Evolutionary conservation across 2,797 vertebrate species (phyloP).

Genomic region (Sebastes iracundus): DNA sequence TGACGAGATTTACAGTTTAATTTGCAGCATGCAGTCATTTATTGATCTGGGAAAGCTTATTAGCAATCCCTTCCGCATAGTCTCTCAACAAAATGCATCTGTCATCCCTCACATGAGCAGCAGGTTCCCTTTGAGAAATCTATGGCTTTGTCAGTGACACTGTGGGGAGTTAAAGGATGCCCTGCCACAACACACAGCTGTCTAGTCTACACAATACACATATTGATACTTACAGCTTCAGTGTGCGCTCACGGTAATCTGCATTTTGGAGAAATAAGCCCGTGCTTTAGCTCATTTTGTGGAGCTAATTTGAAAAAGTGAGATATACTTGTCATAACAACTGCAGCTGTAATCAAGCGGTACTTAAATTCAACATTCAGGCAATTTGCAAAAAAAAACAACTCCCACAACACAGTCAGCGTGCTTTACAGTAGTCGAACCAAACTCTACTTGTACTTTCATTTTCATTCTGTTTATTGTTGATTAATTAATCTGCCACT

Average conservation of each 20-base stretch:
- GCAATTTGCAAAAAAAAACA: neutral
- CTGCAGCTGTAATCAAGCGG: neutral
- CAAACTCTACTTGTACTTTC: neutral
- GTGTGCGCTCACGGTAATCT: slow-evolving; percentile 9
- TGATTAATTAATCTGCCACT: neutral
- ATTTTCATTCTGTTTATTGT: neutral
- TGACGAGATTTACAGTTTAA: slow-evolving; percentile 94
- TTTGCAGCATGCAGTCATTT: slow-evolving; percentile 94
- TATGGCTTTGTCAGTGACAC: slow-evolving; percentile 89
- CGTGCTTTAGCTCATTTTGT: slow-evolving; percentile 8
- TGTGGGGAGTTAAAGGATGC: slow-evolving; percentile 89
- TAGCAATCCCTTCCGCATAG: slow-evolving; percentile 81
- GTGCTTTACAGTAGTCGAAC: neutral
- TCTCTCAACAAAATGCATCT: slow-evolving; percentile 75
- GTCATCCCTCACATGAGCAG: slow-evolving; percentile 86
- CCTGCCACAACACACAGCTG: slow-evolving; percentile 68
- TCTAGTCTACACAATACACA: slow-evolving; percentile 47
- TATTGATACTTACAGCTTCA: slow-evolving; percentile 29
- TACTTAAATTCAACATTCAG: neutral
- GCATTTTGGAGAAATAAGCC: slow-evolving; percentile 16
- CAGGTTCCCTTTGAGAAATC: slow-evolving; percentile 87
- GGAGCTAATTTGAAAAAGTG: slow-evolving; percentile 7
- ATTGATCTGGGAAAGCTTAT: slow-evolving; percentile 89
- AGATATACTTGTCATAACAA: neutral
- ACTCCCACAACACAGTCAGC: neutral